Evolutionary conservation across 1,140 invertebrate species (phyloP), one percentile per base, ranked within the genome.

Genomic region (Trichonephila clavata): DNA sequence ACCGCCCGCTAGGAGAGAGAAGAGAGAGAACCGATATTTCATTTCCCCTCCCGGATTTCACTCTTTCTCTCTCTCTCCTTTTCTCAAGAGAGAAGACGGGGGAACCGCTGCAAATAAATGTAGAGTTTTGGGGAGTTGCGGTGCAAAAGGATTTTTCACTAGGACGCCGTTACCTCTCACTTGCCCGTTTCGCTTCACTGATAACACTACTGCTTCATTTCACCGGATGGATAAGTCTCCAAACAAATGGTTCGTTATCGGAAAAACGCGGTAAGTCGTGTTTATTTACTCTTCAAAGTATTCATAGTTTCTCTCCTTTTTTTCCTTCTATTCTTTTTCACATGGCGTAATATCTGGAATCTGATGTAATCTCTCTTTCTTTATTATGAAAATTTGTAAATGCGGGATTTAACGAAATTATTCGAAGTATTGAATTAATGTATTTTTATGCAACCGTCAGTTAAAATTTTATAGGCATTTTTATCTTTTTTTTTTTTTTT

Each of bases 231-330:
- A 92, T 92, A 84, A 92, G 81, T 65, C 27, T n/a, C 65, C 86
- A 63, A 39, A 86, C 91, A 86, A 86, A 92, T 92, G 91, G 91
- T 92, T 86, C 91, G 91, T 24, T 92, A 86, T 84, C 60, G 63
- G 50, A 92, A 86, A 86, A 86, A 86, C 65, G 13, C 84, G 81
- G 91, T 92, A 60, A 86, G 91, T 86, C 20, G 18, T 63, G 65
- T 68, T 68, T 68, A 68, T 68, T 68, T 68, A 68, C 65, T 68
- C 24, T 68, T 24, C 65, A 68, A 24, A 68, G 65, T 68, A 68
- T 68, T 68, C 65, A 68, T 68, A 27, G 7, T 14, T 10, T 2
- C n/a, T 4, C 7, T 1, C 10, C 13, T 14, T 13, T 68, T 68
- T 68, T 68, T 24, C 24, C 10, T 13, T 10, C 50, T 0, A 0